A percentile compares a stretch with the other conserved stretches of the same genome.
These are phyloP conservation scores for Gortyna flavago DNA, from an alignment of 2,888 invertebrate genomes.

Conservation along the genomic window DNA sequence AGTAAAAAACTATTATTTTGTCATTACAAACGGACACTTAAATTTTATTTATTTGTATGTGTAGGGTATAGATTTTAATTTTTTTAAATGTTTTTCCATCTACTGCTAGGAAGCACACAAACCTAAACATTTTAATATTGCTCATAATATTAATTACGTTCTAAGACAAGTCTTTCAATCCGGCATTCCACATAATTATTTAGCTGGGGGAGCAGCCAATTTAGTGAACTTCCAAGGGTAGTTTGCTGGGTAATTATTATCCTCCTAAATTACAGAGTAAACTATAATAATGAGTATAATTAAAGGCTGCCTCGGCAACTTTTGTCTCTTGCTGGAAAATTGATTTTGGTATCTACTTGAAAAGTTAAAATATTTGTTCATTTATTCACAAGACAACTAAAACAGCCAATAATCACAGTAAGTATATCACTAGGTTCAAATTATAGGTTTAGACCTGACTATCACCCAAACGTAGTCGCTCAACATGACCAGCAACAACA, in stretches of 20 bases:
- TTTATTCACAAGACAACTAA: too few species aligned
- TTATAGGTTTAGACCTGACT: too few species aligned
- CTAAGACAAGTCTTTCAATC: conserved; percentile 31
- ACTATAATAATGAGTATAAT: conserved; percentile 55
- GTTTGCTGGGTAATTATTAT: conserved; percentile 57
- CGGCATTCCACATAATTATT: conserved; percentile 58
- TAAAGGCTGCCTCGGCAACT: conserved; percentile 32
- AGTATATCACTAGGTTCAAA: too few species aligned
- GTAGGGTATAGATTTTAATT: too few species aligned
- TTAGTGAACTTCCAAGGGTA: conserved; percentile 51
- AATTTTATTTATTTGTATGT: too few species aligned
- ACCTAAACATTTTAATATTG: conserved; percentile 26
- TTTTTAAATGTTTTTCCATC: background rate
- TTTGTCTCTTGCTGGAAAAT: conserved; percentile 24
- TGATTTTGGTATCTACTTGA: conserved; percentile 21
- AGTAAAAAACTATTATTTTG: too few species aligned
- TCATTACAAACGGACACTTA: too few species aligned
- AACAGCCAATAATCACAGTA: too few species aligned
- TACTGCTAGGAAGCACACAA: conserved; percentile 1
- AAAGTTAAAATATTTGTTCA: conserved; percentile 1
- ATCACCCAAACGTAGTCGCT: too few species aligned
- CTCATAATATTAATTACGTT: conserved; percentile 40
- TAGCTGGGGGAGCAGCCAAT: conserved; percentile 43
- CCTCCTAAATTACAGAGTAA: conserved; percentile 62
- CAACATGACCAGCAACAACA: too few species aligned